Base-by-base conservation (phyloP, 37 sponge, comb jelly and placozoan species). In the Trichoplax adhaerens region DNA sequence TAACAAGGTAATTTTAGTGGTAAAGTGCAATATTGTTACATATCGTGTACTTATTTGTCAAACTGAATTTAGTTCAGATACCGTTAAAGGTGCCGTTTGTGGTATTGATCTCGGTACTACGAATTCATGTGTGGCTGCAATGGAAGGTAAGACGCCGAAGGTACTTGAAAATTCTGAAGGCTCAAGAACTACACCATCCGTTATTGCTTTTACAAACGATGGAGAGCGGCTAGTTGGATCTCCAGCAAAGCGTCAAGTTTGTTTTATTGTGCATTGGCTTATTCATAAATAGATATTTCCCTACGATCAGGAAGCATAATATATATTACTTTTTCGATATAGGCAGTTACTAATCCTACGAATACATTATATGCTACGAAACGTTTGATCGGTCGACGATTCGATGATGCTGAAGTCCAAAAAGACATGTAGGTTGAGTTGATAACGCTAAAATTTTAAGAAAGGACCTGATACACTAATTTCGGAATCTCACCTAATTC, bases 61-160 rank as follows among this genome's bases (percentile, higher is more conserved):
- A 29, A 29, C 29, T 29, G 29, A 29, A 29, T 29, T 29, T 29
- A 29, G 29, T 29, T 29, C 29, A 29, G 29, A 29, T 29, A 74
- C 64, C 58, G 91, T 83, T 46, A 83, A 89, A 58, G 95, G 95
- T 46, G 62, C 80, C 12, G 90, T 98, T 12, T 85, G 92, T 66
- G 99, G 99, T 0, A 89, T 98, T 68, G 99, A 98, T 65, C 76
- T 98, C 2, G 99, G 99, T 6, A 98, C 99, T 4, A 98, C 99
- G 12, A 93, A 98, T 71, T 93, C 94, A n/a, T 93, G 94, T 79
- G 94, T 98, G 65, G 84, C 94, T n/a, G 88, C 93, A 53, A 93
- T 98, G 88, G 99, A 98, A 67, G 99, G 99, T 0, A 89, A 89
- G 55, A 78, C 66, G 60, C 99, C 99, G 6, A 89, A 78, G 62